Percentiles rank a stretch among this genome's conserved stretches.
Conservation (phyloP, 1,140 invertebrate genomes). For the Gonatopus flavifemur region DNA sequence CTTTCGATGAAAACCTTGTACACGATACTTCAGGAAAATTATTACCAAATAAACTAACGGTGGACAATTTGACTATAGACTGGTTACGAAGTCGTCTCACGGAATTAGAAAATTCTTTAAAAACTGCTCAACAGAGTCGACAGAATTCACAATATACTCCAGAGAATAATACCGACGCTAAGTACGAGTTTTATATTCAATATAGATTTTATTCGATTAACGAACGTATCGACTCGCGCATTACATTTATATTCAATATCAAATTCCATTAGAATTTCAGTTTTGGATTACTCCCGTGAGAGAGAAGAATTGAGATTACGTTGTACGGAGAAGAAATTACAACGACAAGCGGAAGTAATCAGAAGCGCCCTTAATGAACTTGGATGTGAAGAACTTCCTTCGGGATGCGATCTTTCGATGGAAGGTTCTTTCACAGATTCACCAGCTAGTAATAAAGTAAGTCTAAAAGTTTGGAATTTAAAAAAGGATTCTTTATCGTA, state of each 20-base stretch:
- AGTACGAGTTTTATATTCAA: slow-evolving; percentile 25
- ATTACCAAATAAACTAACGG: slow-evolving; percentile 78
- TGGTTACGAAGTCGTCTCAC: slow-evolving; percentile 76
- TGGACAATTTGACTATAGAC: slow-evolving; percentile 89
- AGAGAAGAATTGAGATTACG: slow-evolving; percentile 66
- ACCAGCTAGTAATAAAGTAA: slow-evolving; percentile 44
- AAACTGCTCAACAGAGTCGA: slow-evolving; percentile 47
- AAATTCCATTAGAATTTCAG: slow-evolving; percentile 27
- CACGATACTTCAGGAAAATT: slow-evolving; percentile 82
- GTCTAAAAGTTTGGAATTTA: too few relatives aligned
- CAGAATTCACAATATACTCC: slow-evolving; percentile 38
- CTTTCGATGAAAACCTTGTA: slow-evolving; percentile 81
- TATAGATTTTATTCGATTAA: slow-evolving; percentile 12
- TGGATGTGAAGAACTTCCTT: slow-evolving; percentile 82
- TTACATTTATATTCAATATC: background rate
- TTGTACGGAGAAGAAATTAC: slow-evolving; percentile 79
- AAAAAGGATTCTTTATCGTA: too few relatives aligned
- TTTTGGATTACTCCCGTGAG: slow-evolving; percentile 53
- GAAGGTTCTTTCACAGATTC: slow-evolving; percentile 59
- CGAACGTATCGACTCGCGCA: background rate
- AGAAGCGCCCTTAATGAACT: slow-evolving; percentile 79
- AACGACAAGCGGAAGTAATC: slow-evolving; percentile 79
- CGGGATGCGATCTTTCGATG: slow-evolving; percentile 75
- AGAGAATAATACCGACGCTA: slow-evolving; percentile 49
- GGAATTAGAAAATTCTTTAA: slow-evolving; percentile 69